Base-by-base conservation (phyloP, 2,797 vertebrate species). In the Myotis vivesi region DNA sequence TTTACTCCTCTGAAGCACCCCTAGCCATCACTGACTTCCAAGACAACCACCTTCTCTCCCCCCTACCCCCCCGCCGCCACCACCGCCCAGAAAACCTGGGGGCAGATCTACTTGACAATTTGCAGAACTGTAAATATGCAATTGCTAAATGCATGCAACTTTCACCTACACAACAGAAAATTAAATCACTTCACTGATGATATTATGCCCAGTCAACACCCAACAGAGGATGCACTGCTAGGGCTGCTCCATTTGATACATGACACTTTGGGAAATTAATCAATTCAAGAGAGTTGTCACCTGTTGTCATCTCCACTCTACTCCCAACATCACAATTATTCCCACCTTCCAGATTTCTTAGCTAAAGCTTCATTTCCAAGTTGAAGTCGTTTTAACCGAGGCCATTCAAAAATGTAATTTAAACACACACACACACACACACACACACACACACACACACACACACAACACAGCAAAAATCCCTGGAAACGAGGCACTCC, bases 291-390 rank as follows among this genome's bases (percentile, higher is more conserved):
- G 16, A 76, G 2, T 13, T 53, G 44, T 51, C 73, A 59, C 25
- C 19, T 69, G 38, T 53, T 59, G 79, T 76, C 68, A 22, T 23
- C 17, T 82, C 77, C 46, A 66, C 22, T 8, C 8, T 49, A 41
- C 11, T 87, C 33, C 62, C 89, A 2, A 62, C 36, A 87, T 80
- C 20, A 59, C 10, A 77, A 11, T 46, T 49, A 12, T n/a, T 73
- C n/a, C 41, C 16, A 8, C 16, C 25, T 15, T 7, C 36, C 22
- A 85, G n/a, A 22, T 64, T 85, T 68, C 44, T 66, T 68, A 92
- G 41, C 66, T 91, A 91, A 92, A 95, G 23, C 8, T 85, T 82
- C 59, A 33, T 84, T 83, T 85, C 53, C 10, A 76, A 91, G 19
- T 20, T 62, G 20, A 89, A 71, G 9, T 88, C 89, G 68, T 68